Conservation (phyloP, 2,888 invertebrate species). For the Hymenopus coronatus region DNA sequence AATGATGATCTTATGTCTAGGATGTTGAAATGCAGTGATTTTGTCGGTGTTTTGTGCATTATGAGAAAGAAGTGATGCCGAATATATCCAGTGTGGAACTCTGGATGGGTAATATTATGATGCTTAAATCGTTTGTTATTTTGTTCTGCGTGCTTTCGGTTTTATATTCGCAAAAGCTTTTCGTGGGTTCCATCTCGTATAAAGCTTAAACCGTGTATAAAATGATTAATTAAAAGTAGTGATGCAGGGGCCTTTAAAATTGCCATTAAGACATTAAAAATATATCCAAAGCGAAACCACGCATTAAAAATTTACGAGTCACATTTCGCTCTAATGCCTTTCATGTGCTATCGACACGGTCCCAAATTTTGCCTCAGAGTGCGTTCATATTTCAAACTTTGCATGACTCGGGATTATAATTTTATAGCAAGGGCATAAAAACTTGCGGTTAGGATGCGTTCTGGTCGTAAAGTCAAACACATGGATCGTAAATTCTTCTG, state of each 20-base stretch:
- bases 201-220: neutral
- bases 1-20: too few relatives aligned
- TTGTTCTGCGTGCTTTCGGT: too few relatives aligned
- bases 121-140: too few relatives aligned
- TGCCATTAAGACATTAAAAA: neutral
- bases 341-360: neutral
- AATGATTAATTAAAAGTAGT: neutral
- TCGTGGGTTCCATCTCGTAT: too few relatives aligned
- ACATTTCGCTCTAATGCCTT: neutral
- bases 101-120: too few relatives aligned
- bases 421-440: neutral
- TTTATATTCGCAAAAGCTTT: too few relatives aligned
- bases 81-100: too few relatives aligned
- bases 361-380: neutral
- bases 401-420: neutral
- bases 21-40: too few relatives aligned
- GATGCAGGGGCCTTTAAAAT: neutral
- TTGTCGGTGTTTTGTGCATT: too few relatives aligned
- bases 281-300: too few relatives aligned
- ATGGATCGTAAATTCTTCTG: neutral
- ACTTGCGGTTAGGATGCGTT: neutral
- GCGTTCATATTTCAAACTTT: neutral
- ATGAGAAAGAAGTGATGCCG: too few relatives aligned
- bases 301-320: neutral
- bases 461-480: neutral